Conservation (phyloP, 2,113 vertebrate species). For the Bungarus multicinctus region DNA sequence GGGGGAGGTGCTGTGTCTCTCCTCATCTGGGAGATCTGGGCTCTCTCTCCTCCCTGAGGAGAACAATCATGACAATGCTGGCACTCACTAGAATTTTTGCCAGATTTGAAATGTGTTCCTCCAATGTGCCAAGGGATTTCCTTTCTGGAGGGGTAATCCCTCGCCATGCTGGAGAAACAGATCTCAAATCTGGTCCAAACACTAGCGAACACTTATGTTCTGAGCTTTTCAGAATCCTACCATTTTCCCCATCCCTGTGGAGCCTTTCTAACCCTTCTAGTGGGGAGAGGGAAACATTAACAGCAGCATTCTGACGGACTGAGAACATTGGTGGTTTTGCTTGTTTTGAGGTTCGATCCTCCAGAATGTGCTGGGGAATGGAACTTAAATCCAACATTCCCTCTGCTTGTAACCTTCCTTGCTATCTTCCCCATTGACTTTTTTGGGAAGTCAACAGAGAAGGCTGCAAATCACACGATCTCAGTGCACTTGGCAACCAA, state of each 20-base stretch:
- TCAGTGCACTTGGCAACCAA: background rate
- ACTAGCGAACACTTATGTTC: background rate
- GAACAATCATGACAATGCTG: background rate
- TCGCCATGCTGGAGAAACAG: background rate
- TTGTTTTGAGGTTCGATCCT: background rate
- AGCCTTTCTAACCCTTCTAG: background rate
- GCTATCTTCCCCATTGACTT: background rate
- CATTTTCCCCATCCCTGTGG: background rate
- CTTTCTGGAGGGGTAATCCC: background rate
- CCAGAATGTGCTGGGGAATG: background rate
- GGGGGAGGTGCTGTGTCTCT: background rate
- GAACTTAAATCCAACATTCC: background rate
- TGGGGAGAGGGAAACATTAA: background rate
- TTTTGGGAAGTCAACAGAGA: background rate
- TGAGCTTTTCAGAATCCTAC: background rate
- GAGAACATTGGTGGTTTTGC: background rate
- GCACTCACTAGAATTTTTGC: background rate
- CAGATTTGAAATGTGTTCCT: background rate
- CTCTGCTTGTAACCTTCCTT: background rate
- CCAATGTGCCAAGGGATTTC: background rate
- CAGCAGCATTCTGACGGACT: background rate
- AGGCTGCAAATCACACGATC: background rate
- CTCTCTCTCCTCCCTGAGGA: background rate
- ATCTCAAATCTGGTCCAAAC: background rate
- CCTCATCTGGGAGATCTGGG: background rate